Evolutionary conservation across 2,113 vertebrate genomes (phyloP), one percentile per base, ranked within the genome.

Genomic region (Xiphorhynchus elegans): DNA sequence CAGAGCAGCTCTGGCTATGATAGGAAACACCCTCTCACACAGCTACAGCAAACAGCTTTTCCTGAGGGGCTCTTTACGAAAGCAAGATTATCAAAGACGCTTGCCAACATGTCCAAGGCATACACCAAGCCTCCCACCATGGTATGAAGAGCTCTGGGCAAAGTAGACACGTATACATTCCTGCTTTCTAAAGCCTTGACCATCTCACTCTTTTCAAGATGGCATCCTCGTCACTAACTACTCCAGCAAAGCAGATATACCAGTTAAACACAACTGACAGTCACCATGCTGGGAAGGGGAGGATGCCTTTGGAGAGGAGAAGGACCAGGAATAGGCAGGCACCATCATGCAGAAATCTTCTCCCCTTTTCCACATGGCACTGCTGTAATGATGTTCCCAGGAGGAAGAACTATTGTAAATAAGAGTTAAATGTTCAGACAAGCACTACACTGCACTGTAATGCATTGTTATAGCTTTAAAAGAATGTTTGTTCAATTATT

Each of bases 221-320:
- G 14, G 74, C 42, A 19, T 26, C 13, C 50, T 53, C 10, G 31
- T 67, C 66, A 42, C 47, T 24, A 67, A 29, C 47, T 58, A 33
- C 39, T 58, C 47, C 64, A 15, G 49, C 35, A 59, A 77, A n/a
- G 40, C 28, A 85, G 39, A 31, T 39, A n/a, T 23, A 29, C 40
- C n/a, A 63, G 33, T 26, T 62, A 37, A 79, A 88, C n/a, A 59
- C 53, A 82, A 31, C 11, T 15, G 29, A 82, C 19, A n/a, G 10
- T 37, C 44, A 42, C 33, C 8, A 9, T 1, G 2, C 9, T 0
- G 0, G 14, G 33, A 40, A 74, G 13, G 12, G 11, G 11, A 78
- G 5, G 40, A 52, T 55, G 31, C 24, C 59, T 49, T 49, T 4
- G 3, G 37, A 64, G 10, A 10, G 13, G 7, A 89, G 11, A 81